Conservation (phyloP, 2,797 vertebrate species). For the Microctenopoma steveboyesi region DNA sequence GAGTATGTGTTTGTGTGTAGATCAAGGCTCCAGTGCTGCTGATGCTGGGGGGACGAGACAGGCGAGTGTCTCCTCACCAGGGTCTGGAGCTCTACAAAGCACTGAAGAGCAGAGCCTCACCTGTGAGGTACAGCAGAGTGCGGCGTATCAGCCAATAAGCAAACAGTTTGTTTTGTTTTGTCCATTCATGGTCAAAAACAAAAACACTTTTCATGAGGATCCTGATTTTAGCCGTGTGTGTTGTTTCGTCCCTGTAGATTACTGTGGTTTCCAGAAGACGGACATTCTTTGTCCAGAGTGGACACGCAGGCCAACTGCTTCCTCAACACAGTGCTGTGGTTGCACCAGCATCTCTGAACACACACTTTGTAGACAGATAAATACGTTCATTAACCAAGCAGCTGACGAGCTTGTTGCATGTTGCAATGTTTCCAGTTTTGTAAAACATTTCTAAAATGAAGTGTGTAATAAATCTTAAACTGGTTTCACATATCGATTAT, state of each 20-base stretch:
- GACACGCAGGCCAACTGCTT: constrained; percentile 85
- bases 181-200: neutral
- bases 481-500: neutral
- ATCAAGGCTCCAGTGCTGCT: constrained; percentile 84
- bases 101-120: constrained; percentile 82
- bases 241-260: constrained; percentile 70
- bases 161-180: neutral
- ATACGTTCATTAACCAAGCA: neutral
- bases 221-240: neutral
- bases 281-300: constrained; percentile 83
- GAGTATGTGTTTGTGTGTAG: constrained; percentile 62
- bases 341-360: constrained; percentile 79
- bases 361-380: neutral
- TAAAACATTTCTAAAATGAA: constrained; percentile 15
- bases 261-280: constrained; percentile 87
- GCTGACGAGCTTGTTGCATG: neutral
- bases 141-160: neutral
- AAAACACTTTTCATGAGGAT: neutral
- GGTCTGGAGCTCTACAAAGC: constrained; percentile 87
- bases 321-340: constrained; percentile 83
- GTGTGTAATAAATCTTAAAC: constrained; percentile 31
- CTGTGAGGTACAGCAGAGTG: constrained; percentile 72
- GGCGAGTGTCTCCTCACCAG: constrained; percentile 86
- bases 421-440: neutral
- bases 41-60: constrained; percentile 85